Evolutionary conservation across 2,113 vertebrate species (phyloP), one percentile per base, ranked within the genome.

Genomic region (Pavo muticus): DNA sequence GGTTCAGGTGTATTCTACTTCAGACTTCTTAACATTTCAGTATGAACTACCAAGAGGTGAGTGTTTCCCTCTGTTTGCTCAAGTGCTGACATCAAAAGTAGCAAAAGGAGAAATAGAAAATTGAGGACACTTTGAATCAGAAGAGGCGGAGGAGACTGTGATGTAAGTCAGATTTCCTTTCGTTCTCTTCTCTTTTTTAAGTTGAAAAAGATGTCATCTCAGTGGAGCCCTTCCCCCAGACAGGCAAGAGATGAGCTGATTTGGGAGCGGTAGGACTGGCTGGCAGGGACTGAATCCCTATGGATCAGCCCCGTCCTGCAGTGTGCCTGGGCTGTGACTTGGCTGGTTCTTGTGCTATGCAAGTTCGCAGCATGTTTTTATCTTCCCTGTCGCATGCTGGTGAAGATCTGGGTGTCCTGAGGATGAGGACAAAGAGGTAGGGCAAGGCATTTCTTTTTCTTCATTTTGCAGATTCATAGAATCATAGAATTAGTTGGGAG

Each of bases 121-220:
- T 4, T 60, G 54, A 69, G 80, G 88, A 44, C 14, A 18, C 45
- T 69, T 73, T 65, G 37, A 82, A 65, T 60, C 9, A n/a, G 67
- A 40, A 85, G 19, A 25, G n/a, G 39, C 69, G 65, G 48, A 73
- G 35, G 11, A 91, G 12, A 3, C 18, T 39, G 27, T 44, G n/a
- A 39, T 0, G 1, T 27, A 73, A 60, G 37, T 54, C 47, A 84
- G 4, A 54, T 70, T 91, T 84, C n/a, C n/a, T 69, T 84, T 64
- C 42, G 69, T 72, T 84, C 32, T 37, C 14, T 84, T 56, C 29
- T 44, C 12, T 3, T 48, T 89, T 77, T 50, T 6, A 64, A 40
- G 39, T 82, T 60, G 65, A 82, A 88, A 91, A 85, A 88, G 35
- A 78, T 1, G 12, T 60, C 30, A 65, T 82, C 84, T 88, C 56